Percentiles rank a stretch among this genome's conserved stretches.
Evolutionary conservation across 35 echinoderm and acorn worm species (phyloP).

Genomic region (Hemicentrotus pulcherrimus): DNA sequence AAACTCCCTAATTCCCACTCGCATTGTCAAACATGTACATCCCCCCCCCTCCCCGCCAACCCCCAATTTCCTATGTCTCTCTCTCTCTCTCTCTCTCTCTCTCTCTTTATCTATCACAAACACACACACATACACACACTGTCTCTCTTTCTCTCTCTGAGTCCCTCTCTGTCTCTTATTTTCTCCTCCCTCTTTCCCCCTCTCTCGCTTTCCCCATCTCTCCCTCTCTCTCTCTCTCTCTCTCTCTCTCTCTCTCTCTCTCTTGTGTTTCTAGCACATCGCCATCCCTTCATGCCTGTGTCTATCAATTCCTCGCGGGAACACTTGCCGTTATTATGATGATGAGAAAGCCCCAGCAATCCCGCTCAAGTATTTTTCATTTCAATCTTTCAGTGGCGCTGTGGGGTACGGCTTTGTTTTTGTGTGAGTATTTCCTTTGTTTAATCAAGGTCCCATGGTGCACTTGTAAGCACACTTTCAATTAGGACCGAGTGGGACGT

Average conservation of each 20-base stretch:
- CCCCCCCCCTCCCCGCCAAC: no score
- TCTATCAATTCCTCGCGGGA: background rate
- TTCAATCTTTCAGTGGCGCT: constrained; percentile 8
- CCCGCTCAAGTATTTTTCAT: background rate
- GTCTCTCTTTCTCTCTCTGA: background rate
- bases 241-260: background rate
- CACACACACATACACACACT: background rate
- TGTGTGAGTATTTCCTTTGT: constrained; percentile 5
- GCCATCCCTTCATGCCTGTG: background rate
- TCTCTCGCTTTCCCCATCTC: background rate
- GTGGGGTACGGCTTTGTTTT: background rate
- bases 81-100: background rate
- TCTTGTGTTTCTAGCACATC: background rate
- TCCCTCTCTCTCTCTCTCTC: background rate
- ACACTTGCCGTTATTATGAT: constrained; percentile 15
- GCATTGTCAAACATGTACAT: no score
- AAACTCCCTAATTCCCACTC: no score
- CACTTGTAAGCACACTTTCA: background rate
- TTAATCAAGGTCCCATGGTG: background rate
- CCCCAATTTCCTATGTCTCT: background rate
- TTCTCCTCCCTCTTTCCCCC: background rate
- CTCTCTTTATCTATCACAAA: background rate
- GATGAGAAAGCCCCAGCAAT: background rate
- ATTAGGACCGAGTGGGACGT: background rate
- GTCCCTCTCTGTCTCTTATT: background rate